These are phyloP conservation scores for Hirtodrosophila alboralis DNA, from an alignment of 2,888 invertebrate genomes.

Conservation along the genomic window DNA sequence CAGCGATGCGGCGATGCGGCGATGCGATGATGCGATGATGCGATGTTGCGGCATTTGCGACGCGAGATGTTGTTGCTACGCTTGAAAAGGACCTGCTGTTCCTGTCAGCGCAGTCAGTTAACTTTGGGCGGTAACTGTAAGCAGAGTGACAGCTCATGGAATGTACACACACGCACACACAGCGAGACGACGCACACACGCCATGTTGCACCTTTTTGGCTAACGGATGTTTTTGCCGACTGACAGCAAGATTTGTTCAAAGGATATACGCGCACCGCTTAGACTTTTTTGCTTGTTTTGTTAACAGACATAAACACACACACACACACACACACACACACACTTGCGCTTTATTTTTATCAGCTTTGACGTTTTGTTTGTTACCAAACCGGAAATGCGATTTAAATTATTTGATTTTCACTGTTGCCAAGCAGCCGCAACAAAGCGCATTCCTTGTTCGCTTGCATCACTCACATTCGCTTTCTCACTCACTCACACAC, in stretches of 20 bases:
- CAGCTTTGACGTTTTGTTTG: slow-evolving; percentile 53
- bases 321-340: slow-evolving; percentile 10
- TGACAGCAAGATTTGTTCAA: slow-evolving; percentile 43
- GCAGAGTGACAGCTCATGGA: slow-evolving; percentile 44
- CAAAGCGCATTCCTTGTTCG: slow-evolving; percentile 14
- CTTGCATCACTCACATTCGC: not conserved
- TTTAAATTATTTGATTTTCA: slow-evolving; percentile 80
- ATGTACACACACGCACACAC: slow-evolving; percentile 15
- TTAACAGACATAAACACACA: slow-evolving; percentile 19
- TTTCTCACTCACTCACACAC: not conserved
- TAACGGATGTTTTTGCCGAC: slow-evolving; percentile 45
- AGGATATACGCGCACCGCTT: slow-evolving; percentile 32
- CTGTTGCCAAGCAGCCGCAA: slow-evolving; percentile 40
- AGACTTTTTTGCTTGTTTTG: slow-evolving; percentile 23
- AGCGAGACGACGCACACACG: not conserved
- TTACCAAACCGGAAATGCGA: slow-evolving; percentile 73
- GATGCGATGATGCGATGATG: slow-evolving; percentile 17
- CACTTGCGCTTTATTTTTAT: slow-evolving; percentile 45
- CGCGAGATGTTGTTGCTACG: slow-evolving; percentile 1
- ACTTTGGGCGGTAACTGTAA: slow-evolving; percentile 33
- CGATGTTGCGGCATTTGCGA: slow-evolving; percentile 4
- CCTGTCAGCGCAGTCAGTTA: slow-evolving; percentile 49
- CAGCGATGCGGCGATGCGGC: slow-evolving; percentile 23
- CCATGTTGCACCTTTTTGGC: slow-evolving; percentile 38
- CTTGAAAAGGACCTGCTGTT: slow-evolving; percentile 30